These are phyloP conservation scores for Uropetala carovei DNA, from an alignment of 2,888 invertebrate species.

Conservation along the genomic window DNA sequence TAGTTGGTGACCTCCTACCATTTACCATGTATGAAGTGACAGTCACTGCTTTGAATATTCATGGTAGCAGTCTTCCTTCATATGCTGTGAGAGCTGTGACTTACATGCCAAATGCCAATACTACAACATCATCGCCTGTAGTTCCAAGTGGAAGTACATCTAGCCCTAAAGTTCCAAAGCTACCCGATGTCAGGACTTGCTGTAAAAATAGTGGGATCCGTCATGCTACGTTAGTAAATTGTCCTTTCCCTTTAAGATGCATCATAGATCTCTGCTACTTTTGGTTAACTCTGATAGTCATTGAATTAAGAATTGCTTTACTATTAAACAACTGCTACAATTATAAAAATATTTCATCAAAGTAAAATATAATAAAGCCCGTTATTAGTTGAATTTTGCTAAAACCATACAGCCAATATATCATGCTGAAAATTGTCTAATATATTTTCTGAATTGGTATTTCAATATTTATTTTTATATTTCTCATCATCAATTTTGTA, in stretches of 20 bases:
- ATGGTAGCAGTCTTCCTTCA: slow-evolving; percentile 87
- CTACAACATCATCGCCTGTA: slow-evolving; percentile 75
- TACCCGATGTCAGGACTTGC: slow-evolving; percentile 87
- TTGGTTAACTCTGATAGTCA: not conserved
- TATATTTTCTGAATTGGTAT: not conserved
- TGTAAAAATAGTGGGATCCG: slow-evolving; percentile 85
- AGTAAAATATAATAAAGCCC: too few relatives aligned
- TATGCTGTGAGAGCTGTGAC: slow-evolving; percentile 85
- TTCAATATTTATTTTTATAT: not conserved
- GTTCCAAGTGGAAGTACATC: slow-evolving; percentile 62
- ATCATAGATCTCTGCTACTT: not conserved
- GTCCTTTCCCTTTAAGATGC: not conserved
- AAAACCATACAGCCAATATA: not conserved
- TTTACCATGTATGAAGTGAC: slow-evolving; percentile 91
- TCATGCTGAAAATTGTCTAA: not conserved
- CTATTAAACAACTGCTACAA: not conserved
- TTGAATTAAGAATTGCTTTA: not conserved
- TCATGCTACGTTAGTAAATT: slow-evolving; percentile 78
- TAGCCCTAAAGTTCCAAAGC: slow-evolving; percentile 78
- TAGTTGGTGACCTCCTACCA: slow-evolving; percentile 82
- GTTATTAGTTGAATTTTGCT: too few relatives aligned
- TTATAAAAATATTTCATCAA: not conserved
- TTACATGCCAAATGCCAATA: slow-evolving; percentile 81
- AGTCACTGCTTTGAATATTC: slow-evolving; percentile 84
- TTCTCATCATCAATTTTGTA: not conserved